These are phyloP conservation scores for human DNA, from an alignment of 2,113 vertebrate genomes.

Conservation along the genomic window DNA sequence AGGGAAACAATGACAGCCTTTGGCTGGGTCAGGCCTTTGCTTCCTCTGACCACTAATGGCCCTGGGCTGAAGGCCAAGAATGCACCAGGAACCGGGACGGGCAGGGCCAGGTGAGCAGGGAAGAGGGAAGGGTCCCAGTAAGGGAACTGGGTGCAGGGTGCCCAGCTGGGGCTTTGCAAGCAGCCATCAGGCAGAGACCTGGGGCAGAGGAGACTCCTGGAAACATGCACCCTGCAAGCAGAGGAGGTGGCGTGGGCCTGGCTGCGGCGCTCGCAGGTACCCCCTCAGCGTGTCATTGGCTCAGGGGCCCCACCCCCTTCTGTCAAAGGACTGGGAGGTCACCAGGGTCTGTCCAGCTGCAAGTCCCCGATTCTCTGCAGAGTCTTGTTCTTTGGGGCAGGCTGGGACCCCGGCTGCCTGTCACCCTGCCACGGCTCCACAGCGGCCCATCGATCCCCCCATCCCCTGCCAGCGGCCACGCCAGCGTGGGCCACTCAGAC, in stretches of 20 bases:
- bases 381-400: background rate
- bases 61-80: background rate
- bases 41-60: background rate
- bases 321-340: background rate
- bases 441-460: background rate
- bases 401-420: background rate
- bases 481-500: background rate
- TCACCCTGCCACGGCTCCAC: accelerated
- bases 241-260: accelerated
- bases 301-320: background rate
- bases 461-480: background rate
- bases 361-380: accelerated
- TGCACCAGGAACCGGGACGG: accelerated
- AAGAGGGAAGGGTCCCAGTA: accelerated
- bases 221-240: accelerated
- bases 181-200: background rate
- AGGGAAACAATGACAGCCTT: accelerated
- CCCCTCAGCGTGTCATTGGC: no score
- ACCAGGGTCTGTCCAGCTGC: no score
- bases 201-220: background rate
- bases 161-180: background rate
- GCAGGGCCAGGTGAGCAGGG: background rate
- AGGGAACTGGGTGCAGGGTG: background rate
- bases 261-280: background rate
- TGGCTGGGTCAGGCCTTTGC: background rate